Evolutionary conservation across 2,888 invertebrate genomes (phyloP).

Genomic region (Drosophila limbata): DNA sequence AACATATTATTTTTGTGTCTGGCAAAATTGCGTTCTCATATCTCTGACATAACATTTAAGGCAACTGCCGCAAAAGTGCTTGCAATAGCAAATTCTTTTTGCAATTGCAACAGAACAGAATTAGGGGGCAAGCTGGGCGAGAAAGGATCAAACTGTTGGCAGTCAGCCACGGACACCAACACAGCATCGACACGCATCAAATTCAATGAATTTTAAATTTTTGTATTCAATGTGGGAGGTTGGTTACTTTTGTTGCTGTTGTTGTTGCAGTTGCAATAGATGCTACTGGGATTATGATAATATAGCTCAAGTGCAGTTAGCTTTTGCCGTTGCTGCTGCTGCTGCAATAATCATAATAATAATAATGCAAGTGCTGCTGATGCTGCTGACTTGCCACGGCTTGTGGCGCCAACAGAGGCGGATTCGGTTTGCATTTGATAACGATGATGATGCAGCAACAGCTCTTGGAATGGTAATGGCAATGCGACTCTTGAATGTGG

Average conservation of each 20-base stretch:
- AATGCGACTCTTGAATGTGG: conserved; percentile 23
- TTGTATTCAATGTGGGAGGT: conserved; percentile 12
- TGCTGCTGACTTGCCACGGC: conserved; percentile 30
- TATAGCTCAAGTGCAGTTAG: conserved; percentile 76
- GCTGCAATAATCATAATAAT: conserved; percentile 74
- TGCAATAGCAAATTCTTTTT: conserved; percentile 24
- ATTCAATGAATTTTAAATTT: conserved; percentile 78
- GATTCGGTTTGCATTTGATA: conserved; percentile 65
- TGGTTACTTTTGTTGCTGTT: conserved; percentile 24
- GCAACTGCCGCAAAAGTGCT: conserved; percentile 30
- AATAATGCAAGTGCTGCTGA: conserved; percentile 62
- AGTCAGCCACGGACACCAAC: conserved; percentile 25
- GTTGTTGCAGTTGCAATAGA: conserved; percentile 44
- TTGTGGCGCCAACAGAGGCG: conserved; percentile 29
- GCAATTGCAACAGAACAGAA: conserved; percentile 27
- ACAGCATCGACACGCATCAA: conserved; percentile 55
- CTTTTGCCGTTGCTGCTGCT: conserved; percentile 57
- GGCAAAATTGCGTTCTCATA: conserved; percentile 7
- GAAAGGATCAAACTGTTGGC: conserved; percentile 40
- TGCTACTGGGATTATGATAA: conserved; percentile 73
- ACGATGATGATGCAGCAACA: conserved; percentile 60
- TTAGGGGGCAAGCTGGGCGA: background rate
- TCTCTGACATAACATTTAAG: conserved; percentile 11
- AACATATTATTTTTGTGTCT: background rate
- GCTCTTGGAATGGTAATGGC: conserved; percentile 42